These are phyloP conservation scores for Caenorhabditis sinica DNA, from an alignment of 2,888 invertebrate species.

Conservation along the genomic window DNA sequence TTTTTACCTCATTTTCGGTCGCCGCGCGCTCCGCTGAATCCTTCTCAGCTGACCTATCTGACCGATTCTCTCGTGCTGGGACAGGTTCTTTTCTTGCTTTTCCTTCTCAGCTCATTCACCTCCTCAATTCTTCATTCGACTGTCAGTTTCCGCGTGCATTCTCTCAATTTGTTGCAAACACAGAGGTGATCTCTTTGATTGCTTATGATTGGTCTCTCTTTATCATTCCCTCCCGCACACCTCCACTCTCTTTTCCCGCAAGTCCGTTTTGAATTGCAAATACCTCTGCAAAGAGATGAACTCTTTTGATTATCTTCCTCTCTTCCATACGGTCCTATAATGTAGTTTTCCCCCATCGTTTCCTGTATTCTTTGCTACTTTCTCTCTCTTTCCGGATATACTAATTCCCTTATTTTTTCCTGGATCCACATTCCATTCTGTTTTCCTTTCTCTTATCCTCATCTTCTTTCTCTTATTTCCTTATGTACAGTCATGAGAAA, in stretches of 20 bases:
- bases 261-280: conserved; percentile 64
- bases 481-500: conserved; percentile 54
- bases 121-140: conserved; percentile 15
- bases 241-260: conserved; percentile 37
- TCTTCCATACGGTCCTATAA: conserved; percentile 26
- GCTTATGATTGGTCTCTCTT: conserved; percentile 42
- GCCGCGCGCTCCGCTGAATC: conserved; percentile 9
- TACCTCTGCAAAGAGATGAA: conserved; percentile 46
- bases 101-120: conserved; percentile 43
- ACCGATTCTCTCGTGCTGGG: conserved; percentile 21
- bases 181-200: conserved; percentile 57
- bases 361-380: conserved; percentile 18
- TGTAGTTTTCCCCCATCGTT: conserved; percentile 32
- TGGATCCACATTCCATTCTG: conserved; percentile 6
- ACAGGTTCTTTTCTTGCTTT: conserved; percentile 30
- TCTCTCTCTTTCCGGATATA: conserved; percentile 1
- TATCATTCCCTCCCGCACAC: conserved; percentile 54
- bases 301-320: conserved; percentile 45
- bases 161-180: conserved; percentile 56
- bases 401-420: not conserved
- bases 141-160: conserved; percentile 32
- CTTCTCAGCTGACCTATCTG: conserved; percentile 60
- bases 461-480: conserved; percentile 27
- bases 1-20: conserved; percentile 14
- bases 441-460: not conserved